A percentile compares a stretch with the other conserved stretches of the same genome.
These are phyloP conservation scores for Linnaemya vulpina DNA, from an alignment of 2,888 invertebrate genomes.

Conservation along the genomic window DNA sequence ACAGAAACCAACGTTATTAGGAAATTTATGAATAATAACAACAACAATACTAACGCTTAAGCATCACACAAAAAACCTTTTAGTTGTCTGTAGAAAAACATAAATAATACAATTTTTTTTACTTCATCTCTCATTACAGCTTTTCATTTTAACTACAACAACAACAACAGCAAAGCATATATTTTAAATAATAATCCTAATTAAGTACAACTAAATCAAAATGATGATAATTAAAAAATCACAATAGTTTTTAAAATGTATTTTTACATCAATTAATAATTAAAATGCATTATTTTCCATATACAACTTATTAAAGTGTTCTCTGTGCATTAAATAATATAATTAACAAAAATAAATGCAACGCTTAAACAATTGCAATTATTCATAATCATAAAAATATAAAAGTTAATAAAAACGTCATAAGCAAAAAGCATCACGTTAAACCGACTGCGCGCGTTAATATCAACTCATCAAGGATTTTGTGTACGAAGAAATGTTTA, in stretches of 20 bases:
- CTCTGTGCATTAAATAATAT: slow-evolving; percentile 7
- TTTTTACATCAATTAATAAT: slow-evolving; percentile 49
- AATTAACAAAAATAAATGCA: slow-evolving; percentile 22
- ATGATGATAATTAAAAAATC: slow-evolving; percentile 11
- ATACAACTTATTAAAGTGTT: slow-evolving; percentile 16
- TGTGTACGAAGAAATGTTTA: slow-evolving; percentile 80
- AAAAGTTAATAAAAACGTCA: slow-evolving; percentile 13
- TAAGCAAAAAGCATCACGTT: background rate
- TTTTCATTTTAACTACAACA: slow-evolving; percentile 31
- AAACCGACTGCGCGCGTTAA: slow-evolving; percentile 47
- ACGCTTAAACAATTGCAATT: slow-evolving; percentile 21
- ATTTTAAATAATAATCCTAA: slow-evolving; percentile 31
- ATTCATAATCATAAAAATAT: background rate
- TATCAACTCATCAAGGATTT: slow-evolving; percentile 71
- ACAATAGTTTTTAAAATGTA: slow-evolving; percentile 16
- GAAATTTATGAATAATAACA: too few relatives aligned
- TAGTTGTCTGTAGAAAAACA: too few relatives aligned
- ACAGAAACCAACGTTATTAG: too few relatives aligned
- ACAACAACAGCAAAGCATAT: slow-evolving; percentile 30
- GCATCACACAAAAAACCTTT: too few relatives aligned
- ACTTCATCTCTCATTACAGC: slow-evolving; percentile 72
- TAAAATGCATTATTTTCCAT: slow-evolving; percentile 24
- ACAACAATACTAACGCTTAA: too few relatives aligned
- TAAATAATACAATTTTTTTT: slow-evolving; percentile 13
- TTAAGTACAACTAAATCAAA: slow-evolving; percentile 33